A percentile compares a stretch with the other conserved stretches of the same genome.
Conservation (phyloP, 2,888 invertebrate genomes). For the Tetheella fluctuosa region DNA sequence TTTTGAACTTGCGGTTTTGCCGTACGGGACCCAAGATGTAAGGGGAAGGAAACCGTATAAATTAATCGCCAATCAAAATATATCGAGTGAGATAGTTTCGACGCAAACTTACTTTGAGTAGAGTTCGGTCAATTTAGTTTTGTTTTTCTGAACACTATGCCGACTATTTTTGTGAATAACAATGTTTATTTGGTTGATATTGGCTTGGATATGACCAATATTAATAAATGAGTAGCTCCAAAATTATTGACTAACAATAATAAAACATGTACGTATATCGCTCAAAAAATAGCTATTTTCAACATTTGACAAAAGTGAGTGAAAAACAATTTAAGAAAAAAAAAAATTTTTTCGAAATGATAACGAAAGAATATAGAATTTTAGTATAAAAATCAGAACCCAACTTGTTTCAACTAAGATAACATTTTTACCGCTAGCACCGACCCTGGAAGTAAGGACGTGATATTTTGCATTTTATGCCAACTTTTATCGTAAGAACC, state of each 20-base stretch:
- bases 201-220: background rate
- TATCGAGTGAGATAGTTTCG: conserved; percentile 2
- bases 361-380: no score
- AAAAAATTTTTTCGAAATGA: no score
- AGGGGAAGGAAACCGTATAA: conserved; percentile 4
- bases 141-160: background rate
- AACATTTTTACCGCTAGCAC: background rate
- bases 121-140: background rate
- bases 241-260: background rate
- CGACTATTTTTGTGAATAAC: background rate
- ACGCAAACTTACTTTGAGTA: background rate
- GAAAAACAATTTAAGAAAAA: no score
- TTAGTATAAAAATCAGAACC: background rate
- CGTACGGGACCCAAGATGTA: background rate
- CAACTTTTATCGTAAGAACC: background rate
- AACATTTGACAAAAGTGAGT: no score
- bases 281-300: no score
- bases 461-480: conserved; percentile 5
- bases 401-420: background rate
- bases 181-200: background rate
- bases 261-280: no score
- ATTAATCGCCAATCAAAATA: conserved; percentile 1
- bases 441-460: background rate
- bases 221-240: background rate
- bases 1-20: no score